A percentile compares a stretch with the other conserved stretches of the same genome.
phyloP scores from a whole-genome alignment of 2,888 invertebrate species.

The Cerceris rybyensis region DNA sequence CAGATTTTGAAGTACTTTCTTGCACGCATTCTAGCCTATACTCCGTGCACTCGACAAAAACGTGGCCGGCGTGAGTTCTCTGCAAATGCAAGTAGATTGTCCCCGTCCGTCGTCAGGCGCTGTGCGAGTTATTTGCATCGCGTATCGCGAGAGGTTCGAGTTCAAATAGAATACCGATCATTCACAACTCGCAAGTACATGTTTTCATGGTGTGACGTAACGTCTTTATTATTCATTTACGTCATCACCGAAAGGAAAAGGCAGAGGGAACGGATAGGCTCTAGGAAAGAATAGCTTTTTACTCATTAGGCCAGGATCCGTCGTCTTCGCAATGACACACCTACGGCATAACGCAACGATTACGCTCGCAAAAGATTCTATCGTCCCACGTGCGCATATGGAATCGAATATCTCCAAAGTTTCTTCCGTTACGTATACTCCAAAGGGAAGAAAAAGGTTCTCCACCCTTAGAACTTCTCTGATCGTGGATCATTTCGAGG shows the following conservation, averaged over 20 bases:
- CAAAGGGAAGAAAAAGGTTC: background rate
- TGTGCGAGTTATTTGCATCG: slow-evolving; percentile 7
- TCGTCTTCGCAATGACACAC: slow-evolving; percentile 12
- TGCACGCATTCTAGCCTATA: background rate
- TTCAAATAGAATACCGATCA: slow-evolving; percentile 10
- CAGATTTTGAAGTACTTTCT: slow-evolving; percentile 9
- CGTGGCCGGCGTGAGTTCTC: no score
- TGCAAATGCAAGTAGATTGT: background rate
- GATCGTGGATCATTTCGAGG: no score
- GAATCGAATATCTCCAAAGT: background rate
- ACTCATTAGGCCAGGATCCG: background rate
- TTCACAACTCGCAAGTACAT: slow-evolving; percentile 17
- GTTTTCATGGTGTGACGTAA: background rate
- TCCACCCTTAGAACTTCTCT: no score
- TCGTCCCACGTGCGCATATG: background rate
- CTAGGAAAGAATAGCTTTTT: background rate
- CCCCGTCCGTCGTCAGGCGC: background rate
- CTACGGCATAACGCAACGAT: slow-evolving; percentile 1
- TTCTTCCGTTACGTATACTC: background rate
- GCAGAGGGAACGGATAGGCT: background rate
- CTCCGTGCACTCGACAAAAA: background rate
- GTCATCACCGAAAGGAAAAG: slow-evolving; percentile 10
- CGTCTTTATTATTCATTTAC: slow-evolving; percentile 1
- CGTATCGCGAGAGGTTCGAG: background rate
- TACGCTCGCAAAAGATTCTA: background rate